These are phyloP conservation scores for Hapalemur alaotrensis DNA, from an alignment of 2,797 vertebrate species.

Conservation along the genomic window DNA sequence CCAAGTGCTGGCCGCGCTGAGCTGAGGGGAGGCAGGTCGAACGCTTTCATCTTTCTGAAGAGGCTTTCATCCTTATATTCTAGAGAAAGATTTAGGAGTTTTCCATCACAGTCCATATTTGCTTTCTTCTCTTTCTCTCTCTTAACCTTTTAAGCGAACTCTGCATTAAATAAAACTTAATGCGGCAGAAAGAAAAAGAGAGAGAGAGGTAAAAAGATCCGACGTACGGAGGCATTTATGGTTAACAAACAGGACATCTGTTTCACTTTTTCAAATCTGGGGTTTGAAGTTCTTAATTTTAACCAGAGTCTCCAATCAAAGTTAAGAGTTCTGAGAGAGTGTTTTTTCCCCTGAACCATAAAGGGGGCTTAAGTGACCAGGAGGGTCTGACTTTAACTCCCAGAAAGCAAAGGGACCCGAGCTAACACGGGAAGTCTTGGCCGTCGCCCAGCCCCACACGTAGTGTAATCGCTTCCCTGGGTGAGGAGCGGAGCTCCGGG, in stretches of 20 bases:
- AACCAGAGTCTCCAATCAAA: conserved; percentile 88
- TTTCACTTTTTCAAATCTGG: conserved; percentile 88
- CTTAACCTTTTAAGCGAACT: conserved; percentile 70
- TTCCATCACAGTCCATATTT: conserved; percentile 64
- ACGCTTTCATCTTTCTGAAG: conserved; percentile 76
- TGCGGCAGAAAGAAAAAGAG: conserved; percentile 62
- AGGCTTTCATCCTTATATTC: conserved; percentile 62
- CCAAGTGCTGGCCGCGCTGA: background rate
- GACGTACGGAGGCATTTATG: conserved; percentile 85
- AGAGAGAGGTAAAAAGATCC: conserved; percentile 32
- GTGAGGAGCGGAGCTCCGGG: background rate
- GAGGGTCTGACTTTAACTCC: conserved; percentile 71
- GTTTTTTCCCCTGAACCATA: conserved; percentile 72
- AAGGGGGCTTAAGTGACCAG: conserved; percentile 76
- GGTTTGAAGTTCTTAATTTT: conserved; percentile 90
- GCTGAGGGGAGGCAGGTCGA: background rate
- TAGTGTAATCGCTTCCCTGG: background rate
- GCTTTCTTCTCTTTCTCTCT: conserved; percentile 30
- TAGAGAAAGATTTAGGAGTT: conserved; percentile 80
- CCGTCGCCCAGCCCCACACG: background rate
- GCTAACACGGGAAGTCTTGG: background rate
- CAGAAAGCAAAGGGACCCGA: background rate
- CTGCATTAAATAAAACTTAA: conserved; percentile 85
- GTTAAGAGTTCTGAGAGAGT: conserved; percentile 82
- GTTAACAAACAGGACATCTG: conserved; percentile 88